Base-by-base conservation (phyloP, 1,140 invertebrate species). In the Leptopilina boulardi region DNA sequence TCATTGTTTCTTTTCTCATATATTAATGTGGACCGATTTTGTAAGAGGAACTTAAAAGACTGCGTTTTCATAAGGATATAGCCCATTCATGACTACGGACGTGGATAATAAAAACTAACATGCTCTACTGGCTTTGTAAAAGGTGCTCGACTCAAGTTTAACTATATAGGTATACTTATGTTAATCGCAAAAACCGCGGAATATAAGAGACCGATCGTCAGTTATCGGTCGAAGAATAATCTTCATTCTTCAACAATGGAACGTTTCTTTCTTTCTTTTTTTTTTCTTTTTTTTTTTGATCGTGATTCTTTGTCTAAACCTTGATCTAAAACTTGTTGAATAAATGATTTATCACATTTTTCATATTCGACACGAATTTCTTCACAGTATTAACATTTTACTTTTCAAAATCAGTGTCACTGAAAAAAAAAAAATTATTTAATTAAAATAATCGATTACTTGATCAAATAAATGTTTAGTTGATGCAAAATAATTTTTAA, bases 101-200 rank as follows among this genome's bases (percentile, higher is more conserved):
- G 51, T 26, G 26, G 6, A 34, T 38, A 66, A 74, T 38, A 74
- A 70, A 70, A 34, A 34, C 23, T 70, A 70, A n/a, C 26, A 18
- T 38, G 26, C 66, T 41, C 30, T 70, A 70, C 30, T 38, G n/a
- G 66, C 59, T 15, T 34, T 10, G 15, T n/a, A 18, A 13, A 34
- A 66, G 59, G 11, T 26, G 34, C 66, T 70, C 26, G 66, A 18
- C 3, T 80, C 41, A 75, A 56, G 19, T 21, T 47, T 66, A 18
- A 71, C 76, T 75, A 81, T 76, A 59, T 71, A 81, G 78, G n/a
- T n/a, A n/a, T n/a, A 72, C 73, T 51, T 18, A 51, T 51, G 15
- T 3, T n/a, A 8, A 18, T 18, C n/a, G 47, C 13, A 51, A 51
- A 51, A 15, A 15, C 34, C 3, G 47, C n/a, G n/a, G n/a, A n/a